Percentiles rank a stretch among this genome's conserved stretches.
Evolutionary conservation across 2,888 invertebrate species (phyloP).

Genomic region (Sminthurides aquaticus): DNA sequence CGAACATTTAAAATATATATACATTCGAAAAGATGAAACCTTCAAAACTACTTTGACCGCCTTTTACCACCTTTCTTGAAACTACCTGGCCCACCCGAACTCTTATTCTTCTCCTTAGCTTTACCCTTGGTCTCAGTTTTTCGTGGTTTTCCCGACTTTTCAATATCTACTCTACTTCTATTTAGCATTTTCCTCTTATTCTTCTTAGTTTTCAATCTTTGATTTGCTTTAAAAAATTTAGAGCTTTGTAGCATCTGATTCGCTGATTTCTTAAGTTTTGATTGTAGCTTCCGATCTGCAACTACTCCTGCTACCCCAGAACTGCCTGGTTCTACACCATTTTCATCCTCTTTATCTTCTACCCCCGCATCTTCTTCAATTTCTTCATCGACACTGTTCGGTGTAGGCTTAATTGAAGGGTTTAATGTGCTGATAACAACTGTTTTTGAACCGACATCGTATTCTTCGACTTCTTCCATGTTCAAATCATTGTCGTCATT

Average conservation of each 20-base stretch:
- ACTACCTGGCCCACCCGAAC: too few relatives aligned
- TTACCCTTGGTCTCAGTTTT: conserved; percentile 1
- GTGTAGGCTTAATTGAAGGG: conserved; percentile 26
- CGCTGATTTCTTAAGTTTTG: conserved; percentile 28
- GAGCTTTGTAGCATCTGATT: conserved; percentile 36
- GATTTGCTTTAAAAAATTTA: conserved; percentile 36
- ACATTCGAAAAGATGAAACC: background rate
- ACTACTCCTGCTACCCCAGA: conserved; percentile 4
- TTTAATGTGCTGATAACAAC: conserved; percentile 38
- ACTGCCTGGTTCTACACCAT: conserved; percentile 12
- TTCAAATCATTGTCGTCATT: conserved; percentile 15
- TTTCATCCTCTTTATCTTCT: conserved; percentile 2
- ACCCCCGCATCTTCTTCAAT: conserved; percentile 16
- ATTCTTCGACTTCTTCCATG: conserved; percentile 23
- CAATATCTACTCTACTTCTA: too few relatives aligned
- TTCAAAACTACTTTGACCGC: background rate
- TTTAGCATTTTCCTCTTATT: conserved; percentile 9
- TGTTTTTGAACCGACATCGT: conserved; percentile 34
- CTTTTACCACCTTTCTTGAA: conserved; percentile 3
- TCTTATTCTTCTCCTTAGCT: background rate
- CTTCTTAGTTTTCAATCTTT: conserved; percentile 29
- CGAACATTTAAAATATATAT: background rate
- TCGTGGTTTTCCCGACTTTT: too few relatives aligned
- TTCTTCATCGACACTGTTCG: conserved; percentile 5
- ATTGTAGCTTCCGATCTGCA: conserved; percentile 16